phyloP scores from a whole-genome alignment of 1,140 invertebrate genomes.

The Manduca sexta region DNA sequence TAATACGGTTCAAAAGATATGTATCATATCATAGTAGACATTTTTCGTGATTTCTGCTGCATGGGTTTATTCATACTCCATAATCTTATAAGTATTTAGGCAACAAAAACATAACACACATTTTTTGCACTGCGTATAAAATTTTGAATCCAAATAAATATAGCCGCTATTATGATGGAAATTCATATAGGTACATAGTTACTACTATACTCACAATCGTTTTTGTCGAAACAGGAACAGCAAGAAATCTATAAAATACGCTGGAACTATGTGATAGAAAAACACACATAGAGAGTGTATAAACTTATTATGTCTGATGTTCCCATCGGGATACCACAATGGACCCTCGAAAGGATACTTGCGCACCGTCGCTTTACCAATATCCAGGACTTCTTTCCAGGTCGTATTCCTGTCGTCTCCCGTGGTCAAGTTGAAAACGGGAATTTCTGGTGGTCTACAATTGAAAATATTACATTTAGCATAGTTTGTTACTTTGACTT shows the following conservation, averaged over 20 bases:
- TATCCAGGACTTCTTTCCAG: constrained; percentile 87
- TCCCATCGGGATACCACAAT: constrained; percentile 88
- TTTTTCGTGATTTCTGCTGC: too few species aligned
- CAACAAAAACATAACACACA: too few species aligned
- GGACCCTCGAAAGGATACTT: constrained; percentile 86
- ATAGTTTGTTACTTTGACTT: too few species aligned
- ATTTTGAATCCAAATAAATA: background rate
- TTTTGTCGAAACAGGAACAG: constrained; percentile 86
- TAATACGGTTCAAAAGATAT: too few species aligned
- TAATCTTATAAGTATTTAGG: too few species aligned
- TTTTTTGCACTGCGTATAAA: too few species aligned
- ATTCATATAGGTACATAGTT: too few species aligned
- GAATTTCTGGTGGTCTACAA: constrained; percentile 76
- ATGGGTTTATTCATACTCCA: too few species aligned
- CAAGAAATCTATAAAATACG: constrained; percentile 88
- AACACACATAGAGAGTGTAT: constrained; percentile 84
- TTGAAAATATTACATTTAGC: background rate
- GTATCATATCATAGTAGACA: too few species aligned
- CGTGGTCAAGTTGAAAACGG: constrained; percentile 84
- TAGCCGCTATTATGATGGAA: background rate
- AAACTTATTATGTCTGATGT: constrained; percentile 81
- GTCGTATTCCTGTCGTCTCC: constrained; percentile 78
- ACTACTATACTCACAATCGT: constrained; percentile 80
- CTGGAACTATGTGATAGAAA: constrained; percentile 89
- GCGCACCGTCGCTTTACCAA: constrained; percentile 78